Conservation (phyloP, 2,113 vertebrate genomes). For the Pterocles burchelli region DNA sequence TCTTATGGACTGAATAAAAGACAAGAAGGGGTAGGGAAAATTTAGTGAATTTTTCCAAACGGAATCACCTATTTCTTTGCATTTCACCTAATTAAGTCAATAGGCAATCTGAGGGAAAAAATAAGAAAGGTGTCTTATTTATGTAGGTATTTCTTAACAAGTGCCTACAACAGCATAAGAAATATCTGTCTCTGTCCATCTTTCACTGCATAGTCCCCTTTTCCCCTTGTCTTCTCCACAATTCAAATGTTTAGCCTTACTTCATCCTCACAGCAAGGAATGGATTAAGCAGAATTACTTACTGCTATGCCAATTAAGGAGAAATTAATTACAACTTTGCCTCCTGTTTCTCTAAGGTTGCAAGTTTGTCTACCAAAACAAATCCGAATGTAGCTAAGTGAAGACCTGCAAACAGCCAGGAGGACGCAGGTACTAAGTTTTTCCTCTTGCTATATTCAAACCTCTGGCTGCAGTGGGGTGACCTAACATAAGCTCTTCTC, state of each 20-base stretch:
- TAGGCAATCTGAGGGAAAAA: background rate
- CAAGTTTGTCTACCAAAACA: background rate
- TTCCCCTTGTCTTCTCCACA: background rate
- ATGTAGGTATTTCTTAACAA: background rate
- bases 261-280: slow-evolving; percentile 55
- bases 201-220: background rate
- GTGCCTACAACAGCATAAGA: background rate
- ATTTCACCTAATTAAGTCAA: slow-evolving; percentile 15
- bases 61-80: background rate
- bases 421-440: background rate
- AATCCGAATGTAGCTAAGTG: background rate
- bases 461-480: background rate
- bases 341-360: background rate
- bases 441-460: background rate
- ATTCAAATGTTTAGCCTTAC: slow-evolving; percentile 24
- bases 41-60: background rate
- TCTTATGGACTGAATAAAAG: slow-evolving; percentile 56
- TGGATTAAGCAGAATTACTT: slow-evolving; percentile 60
- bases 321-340: slow-evolving; percentile 50
- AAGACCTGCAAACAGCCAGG: background rate
- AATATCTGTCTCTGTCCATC: background rate
- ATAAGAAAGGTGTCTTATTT: background rate
- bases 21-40: background rate
- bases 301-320: slow-evolving; percentile 41
- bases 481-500: background rate